phyloP scores from a whole-genome alignment of 2,888 invertebrate genomes.

The Amphipoea oculea region DNA sequence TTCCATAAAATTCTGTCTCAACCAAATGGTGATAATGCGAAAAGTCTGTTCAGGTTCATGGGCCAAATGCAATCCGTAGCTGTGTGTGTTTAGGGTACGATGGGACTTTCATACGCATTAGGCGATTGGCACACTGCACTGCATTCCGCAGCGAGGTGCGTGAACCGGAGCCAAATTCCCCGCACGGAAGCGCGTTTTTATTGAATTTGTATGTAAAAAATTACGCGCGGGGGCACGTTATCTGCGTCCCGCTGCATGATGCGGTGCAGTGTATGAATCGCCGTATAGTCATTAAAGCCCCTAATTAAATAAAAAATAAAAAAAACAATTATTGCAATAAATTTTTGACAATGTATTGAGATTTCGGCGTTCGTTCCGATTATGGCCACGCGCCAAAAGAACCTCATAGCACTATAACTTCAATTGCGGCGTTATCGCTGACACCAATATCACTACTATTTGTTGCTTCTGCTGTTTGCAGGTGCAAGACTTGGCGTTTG shows the following conservation, averaged over 20 bases:
- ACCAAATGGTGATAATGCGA: background rate
- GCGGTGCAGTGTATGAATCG: too few species aligned
- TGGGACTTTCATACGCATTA: background rate
- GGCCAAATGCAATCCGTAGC: background rate
- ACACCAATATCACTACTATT: background rate
- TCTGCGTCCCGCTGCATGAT: too few species aligned
- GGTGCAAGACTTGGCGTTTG: conserved; percentile 98
- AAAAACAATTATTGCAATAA: background rate
- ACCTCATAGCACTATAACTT: background rate
- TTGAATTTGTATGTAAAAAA: too few species aligned
- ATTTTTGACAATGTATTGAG: too few species aligned
- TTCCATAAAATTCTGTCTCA: background rate
- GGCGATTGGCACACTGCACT: too few species aligned
- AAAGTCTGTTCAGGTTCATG: background rate
- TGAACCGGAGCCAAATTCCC: too few species aligned
- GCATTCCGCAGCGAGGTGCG: too few species aligned
- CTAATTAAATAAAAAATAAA: background rate
- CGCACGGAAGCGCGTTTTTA: too few species aligned
- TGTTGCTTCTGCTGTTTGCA: conserved; percentile 75
- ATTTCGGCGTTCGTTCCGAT: background rate
- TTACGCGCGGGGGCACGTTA: too few species aligned
- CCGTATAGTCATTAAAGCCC: background rate
- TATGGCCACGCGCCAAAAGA: background rate
- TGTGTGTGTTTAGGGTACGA: background rate
- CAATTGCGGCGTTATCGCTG: background rate